These are phyloP conservation scores for Bradypodion pumilum DNA, from an alignment of 2,797 vertebrate genomes.

Conservation along the genomic window DNA sequence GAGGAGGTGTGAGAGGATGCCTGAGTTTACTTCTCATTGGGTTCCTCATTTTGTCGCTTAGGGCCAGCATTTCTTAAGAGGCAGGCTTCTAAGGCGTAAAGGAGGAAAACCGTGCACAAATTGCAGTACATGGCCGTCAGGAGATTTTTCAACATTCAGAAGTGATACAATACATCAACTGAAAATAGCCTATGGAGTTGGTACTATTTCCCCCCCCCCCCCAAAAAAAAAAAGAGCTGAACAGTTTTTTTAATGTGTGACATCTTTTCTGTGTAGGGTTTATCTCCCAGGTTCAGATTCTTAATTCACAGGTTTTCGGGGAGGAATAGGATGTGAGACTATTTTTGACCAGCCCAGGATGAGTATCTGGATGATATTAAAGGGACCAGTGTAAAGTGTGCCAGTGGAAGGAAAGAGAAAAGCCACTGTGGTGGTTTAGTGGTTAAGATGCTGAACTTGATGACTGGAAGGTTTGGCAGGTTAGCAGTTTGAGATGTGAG, in stretches of 20 bases:
- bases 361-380: background rate
- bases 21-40: background rate
- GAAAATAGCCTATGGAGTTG: background rate
- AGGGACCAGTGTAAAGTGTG: background rate
- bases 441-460: too few species aligned
- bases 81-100: too few species aligned
- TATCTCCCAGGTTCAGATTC: background rate
- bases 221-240: background rate
- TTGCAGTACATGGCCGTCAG: too few species aligned
- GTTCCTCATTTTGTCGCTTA: background rate
- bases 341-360: background rate
- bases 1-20: background rate
- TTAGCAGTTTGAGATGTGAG: too few species aligned
- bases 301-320: background rate
- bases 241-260: background rate
- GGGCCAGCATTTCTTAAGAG: background rate
- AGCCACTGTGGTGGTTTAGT: too few species aligned
- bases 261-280: background rate
- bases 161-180: background rate
- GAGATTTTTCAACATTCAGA: too few species aligned
- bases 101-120: too few species aligned
- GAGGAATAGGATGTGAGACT: background rate
- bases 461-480: too few species aligned
- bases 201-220: too few species aligned
- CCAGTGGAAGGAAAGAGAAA: background rate